Evolutionary conservation across 2,888 invertebrate species (phyloP).

Genomic region (Andrena praecox): DNA sequence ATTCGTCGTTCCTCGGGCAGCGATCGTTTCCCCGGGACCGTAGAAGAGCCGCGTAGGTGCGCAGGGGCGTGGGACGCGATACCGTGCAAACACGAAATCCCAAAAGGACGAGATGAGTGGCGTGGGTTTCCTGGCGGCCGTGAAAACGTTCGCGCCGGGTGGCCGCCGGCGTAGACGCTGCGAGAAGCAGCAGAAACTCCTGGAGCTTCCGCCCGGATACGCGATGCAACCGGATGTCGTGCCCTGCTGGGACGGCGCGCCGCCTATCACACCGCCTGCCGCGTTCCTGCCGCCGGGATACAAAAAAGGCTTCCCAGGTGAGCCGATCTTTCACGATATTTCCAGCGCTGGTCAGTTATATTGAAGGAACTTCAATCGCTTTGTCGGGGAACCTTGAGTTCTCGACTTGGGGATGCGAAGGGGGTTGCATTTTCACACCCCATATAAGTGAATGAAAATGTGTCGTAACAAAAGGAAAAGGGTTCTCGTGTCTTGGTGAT

Average conservation of each 20-base stretch:
- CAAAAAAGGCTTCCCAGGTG: slow-evolving; percentile 84
- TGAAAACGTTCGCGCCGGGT: slow-evolving; percentile 89
- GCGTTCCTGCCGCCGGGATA: slow-evolving; percentile 89
- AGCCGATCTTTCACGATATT: slow-evolving; percentile 53
- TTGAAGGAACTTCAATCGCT: not conserved
- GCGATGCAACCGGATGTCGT: slow-evolving; percentile 86
- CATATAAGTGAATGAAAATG: not conserved
- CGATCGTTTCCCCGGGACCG: not conserved
- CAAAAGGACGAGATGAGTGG: slow-evolving; percentile 85
- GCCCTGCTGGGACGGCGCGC: slow-evolving; percentile 87
- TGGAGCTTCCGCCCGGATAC: slow-evolving; percentile 81
- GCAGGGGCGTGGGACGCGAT: not conserved
- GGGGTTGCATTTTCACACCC: no score
- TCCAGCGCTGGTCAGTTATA: not conserved
- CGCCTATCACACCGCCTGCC: slow-evolving; percentile 90
- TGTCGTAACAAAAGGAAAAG: no score
- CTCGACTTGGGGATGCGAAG: not conserved
- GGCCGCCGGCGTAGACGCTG: slow-evolving; percentile 88
- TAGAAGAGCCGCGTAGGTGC: not conserved
- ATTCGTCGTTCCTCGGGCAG: slow-evolving; percentile 4
- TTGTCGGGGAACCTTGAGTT: not conserved
- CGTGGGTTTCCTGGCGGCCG: slow-evolving; percentile 87
- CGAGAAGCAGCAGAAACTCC: slow-evolving; percentile 87
- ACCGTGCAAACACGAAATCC: slow-evolving; percentile 49
- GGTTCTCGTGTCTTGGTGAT: no score